Base-by-base conservation (phyloP, 2,113 vertebrate species). In the Cynocephalus volans region DNA sequence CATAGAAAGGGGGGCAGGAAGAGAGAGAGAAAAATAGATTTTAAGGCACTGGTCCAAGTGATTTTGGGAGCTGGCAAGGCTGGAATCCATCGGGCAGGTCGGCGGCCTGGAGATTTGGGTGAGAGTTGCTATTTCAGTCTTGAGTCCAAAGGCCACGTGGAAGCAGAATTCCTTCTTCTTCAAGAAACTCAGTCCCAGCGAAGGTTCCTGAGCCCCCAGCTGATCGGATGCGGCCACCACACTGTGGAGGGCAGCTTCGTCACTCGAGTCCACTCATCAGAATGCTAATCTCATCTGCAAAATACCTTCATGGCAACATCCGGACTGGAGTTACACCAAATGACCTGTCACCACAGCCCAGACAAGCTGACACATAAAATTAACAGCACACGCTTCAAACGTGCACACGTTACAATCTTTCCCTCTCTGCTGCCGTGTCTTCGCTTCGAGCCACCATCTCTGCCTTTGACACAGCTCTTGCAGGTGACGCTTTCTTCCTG, bases 1-100 rank as follows among this genome's bases (percentile, higher is more conserved):
- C 0, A 45, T 0, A 33, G 0, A 45, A 5, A 23, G 69, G 21
- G 17, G 11, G 26, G 19, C 5, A 31, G 64, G 4, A 18, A 58
- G 0, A 26, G 18, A 31, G 52, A 21, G 12, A 15, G 13, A 41
- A 41, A 41, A 41, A 41, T 41, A 41, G 41, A 19, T 23, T n/a
- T n/a, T 7, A 6, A 79, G 64, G 45, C 14, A 41, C 3, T 21
- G 19, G 48, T 3, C 50, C 26, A 0, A 3, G 5, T n/a, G 64
- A 70, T 0, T 3, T 3, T 18, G 14, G 52, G 45, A 52, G 36
- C 9, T 0, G 13, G 5, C 12, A 0, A n/a, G 31, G n/a, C 88
- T 45, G 26, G 54, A 54, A 45, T 9, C 14, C 41, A 3, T 1
- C 21, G 26, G 48, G 45, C 33, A 33, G 64, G n/a, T 31, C 31